Base-by-base conservation (phyloP, 2,797 vertebrate species). In the Jordanella pulchra region DNA sequence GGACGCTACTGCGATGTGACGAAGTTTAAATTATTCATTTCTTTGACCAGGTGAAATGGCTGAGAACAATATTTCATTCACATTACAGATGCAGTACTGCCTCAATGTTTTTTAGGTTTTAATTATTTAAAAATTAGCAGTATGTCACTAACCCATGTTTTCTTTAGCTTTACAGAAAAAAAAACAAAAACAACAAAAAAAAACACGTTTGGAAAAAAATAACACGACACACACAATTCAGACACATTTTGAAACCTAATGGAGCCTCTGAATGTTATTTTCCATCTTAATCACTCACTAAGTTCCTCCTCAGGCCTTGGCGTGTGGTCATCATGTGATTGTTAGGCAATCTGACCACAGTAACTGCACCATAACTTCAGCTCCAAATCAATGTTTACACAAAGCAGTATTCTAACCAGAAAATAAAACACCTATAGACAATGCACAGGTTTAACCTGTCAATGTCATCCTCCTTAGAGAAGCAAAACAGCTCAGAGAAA, bases 321-420 rank as follows among this genome's bases (percentile, higher is more conserved):
- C 88, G 81, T 89, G 87, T 80, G 90, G 84, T 85, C 60, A 73
- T 92, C 92, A 93, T 89, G 91, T 93, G 91, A 92, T 68, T 81
- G 76, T n/a, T 7, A 23, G 39, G 75, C 44, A 82, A 86, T n/a
- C 71, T 81, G 74, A 69, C 53, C 42, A 66, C 44, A 63, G 28
- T 2, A 23, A 32, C 14, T 28, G 30, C 48, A 50, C 32, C 47
- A 58, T 42, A 23, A 3, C 14, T 12, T 51, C 1, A 0, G 25
- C 14, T 17, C 13, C n/a, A 78, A 61, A 74, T 11, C 25, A 25
- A 47, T 13, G 4, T 11, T 44, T 5, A 18, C 65, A 67, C 17
- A 3, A 50, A 75, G 0, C 10, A 0, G 0, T 2, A 30, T 0
- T 4, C 3, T 50, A 2, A n/a, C 0, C 30, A 6, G 66, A 1